These are phyloP conservation scores for Sycon ciliatum DNA, from an alignment of 37 sponge, comb jelly and placozoan genomes.

Conservation along the genomic window DNA sequence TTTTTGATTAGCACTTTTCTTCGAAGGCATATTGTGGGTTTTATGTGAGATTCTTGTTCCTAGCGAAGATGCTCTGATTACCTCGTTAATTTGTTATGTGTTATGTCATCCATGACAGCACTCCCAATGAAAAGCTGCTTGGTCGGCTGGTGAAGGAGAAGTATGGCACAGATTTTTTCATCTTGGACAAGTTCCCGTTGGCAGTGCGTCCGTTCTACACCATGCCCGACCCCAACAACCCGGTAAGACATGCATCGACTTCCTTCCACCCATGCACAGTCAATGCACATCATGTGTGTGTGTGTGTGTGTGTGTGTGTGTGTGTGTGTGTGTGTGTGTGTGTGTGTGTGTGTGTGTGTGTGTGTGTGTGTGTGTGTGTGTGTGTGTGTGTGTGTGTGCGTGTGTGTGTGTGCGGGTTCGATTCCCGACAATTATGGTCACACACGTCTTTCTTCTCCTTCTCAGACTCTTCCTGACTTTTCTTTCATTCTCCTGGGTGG, in stretches of 20 bases:
- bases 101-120: too few relatives aligned
- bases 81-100: too few relatives aligned
- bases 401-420: neutral
- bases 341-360: slow-evolving; percentile 28
- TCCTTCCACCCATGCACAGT: neutral
- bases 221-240: slow-evolving; percentile 81
- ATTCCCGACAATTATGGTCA: too few relatives aligned
- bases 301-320: slow-evolving; percentile 16
- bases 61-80: too few relatives aligned
- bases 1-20: too few relatives aligned
- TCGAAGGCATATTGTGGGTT: too few relatives aligned
- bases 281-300: neutral
- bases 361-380: slow-evolving; percentile 15
- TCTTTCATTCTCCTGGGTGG: too few relatives aligned
- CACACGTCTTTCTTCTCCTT: too few relatives aligned
- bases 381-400: slow-evolving; percentile 21
- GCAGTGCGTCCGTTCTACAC: slow-evolving; percentile 98
- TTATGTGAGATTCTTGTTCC: too few relatives aligned
- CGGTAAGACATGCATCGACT: slow-evolving; percentile 44
- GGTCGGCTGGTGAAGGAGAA: slow-evolving; percentile 94
- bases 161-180: slow-evolving; percentile 99
- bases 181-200: slow-evolving; percentile 96
- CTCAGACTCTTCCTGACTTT: too few relatives aligned
- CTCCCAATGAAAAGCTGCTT: slow-evolving; percentile 91
- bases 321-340: slow-evolving; percentile 22